A percentile compares a stretch with the other conserved stretches of the same genome.
phyloP scores from a whole-genome alignment of 2,888 invertebrate genomes.

The Diarsia mendica region DNA sequence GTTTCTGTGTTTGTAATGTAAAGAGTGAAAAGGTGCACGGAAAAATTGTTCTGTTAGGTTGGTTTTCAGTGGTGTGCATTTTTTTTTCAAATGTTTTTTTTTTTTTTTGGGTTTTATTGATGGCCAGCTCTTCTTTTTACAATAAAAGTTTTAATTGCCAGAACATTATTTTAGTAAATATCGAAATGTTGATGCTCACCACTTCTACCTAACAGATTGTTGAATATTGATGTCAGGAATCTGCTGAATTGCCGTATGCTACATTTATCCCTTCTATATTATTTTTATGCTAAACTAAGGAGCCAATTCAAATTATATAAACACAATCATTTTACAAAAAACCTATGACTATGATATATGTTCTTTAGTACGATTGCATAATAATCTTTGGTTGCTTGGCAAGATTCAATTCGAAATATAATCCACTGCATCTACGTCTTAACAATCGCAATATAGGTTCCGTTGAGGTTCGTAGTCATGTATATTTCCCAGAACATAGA shows the following conservation, averaged over 20 bases:
- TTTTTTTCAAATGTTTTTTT: background rate
- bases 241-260: background rate
- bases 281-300: background rate
- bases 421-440: background rate
- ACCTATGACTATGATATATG: too few relatives aligned
- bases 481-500: conserved; percentile 15
- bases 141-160: too few relatives aligned
- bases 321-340: background rate
- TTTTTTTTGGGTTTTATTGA: background rate
- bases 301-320: background rate
- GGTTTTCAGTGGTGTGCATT: too few relatives aligned
- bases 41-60: background rate
- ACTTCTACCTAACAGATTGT: background rate
- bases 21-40: background rate
- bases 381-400: background rate
- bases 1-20: conserved; percentile 12
- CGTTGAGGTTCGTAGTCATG: background rate
- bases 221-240: background rate
- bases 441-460: conserved; percentile 1
- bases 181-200: background rate
- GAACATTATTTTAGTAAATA: too few relatives aligned
- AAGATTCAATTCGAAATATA: background rate
- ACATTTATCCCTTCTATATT: background rate
- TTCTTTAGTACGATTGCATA: too few relatives aligned
- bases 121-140: background rate